Base-by-base conservation (phyloP, 37 sponge, comb jelly and placozoan genomes). In the Cladorhizidae sp. region DNA sequence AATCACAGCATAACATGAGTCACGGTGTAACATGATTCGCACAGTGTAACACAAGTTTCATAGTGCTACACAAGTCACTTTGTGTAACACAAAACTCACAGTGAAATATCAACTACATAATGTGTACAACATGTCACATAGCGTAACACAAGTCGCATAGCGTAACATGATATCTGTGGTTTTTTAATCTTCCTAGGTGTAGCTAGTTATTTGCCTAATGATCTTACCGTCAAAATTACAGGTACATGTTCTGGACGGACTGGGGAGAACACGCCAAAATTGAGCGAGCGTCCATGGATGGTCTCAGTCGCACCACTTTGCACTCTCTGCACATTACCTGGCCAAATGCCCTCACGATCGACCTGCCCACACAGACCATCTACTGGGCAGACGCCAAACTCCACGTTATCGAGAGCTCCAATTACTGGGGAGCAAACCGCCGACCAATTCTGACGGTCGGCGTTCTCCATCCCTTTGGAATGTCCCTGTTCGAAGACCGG, bases 301-400 rank as follows among this genome's bases (percentile, higher is more conserved):
- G 93, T 25, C 37, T 21, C 32, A 15, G 57, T 7, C 58, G 74
- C 2, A 58, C 5, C 32, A 26, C 57, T 20, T 38, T 88, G 29
- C 68, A 75, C 38, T 62, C 77, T 18, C 23, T 11, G 20, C 51
- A 73, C 15, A 18, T 76, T 14, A 20, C 42, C 28, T 92, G 88
- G 88, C 92, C 92, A 1, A 90, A 80, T 52, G 90, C 80, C 32
- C 82, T 95, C 6, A 76, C 93, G 0, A 64, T 95, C 2, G 93
- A 95, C 75, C 67, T 67, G 39, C 43, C 77, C 38, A 87, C 90
- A 22, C 72, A 80, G 17, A 75, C 87, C 28, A 74, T 95, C 63
- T 95, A 92, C 88, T 95, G 96, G 96, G 80, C 78, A 6, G 96
- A 95, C 45, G 82, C 88, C 9, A 80, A 76, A 45, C 52, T 76